These are phyloP conservation scores for Vidua chalybeata DNA, from an alignment of 2,113 vertebrate species.

Conservation along the genomic window DNA sequence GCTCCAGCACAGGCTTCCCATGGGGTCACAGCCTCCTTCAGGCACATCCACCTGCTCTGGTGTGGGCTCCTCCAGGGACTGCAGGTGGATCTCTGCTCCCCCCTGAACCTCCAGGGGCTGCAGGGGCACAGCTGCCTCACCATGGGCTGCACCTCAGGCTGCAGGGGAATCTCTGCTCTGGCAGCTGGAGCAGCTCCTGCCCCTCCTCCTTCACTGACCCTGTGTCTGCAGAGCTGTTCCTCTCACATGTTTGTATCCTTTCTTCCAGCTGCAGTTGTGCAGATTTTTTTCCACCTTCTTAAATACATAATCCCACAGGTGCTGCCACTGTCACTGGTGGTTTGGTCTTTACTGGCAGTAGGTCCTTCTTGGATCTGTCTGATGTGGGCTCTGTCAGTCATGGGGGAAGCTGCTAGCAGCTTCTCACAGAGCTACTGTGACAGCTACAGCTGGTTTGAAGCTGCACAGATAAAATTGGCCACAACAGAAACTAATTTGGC, in stretches of 20 bases:
- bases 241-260: background rate
- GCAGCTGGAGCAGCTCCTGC: rapidly evolving
- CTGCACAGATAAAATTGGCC: background rate
- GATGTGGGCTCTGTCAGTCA: background rate
- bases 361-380: background rate
- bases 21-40: background rate
- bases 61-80: background rate
- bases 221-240: background rate
- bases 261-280: background rate
- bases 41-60: rapidly evolving
- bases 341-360: background rate
- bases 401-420: background rate
- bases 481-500: background rate
- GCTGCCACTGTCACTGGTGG: background rate
- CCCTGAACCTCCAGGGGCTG: background rate
- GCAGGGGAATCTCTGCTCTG: background rate
- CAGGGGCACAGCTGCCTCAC: background rate
- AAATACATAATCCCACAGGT: background rate
- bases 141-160: too few species aligned
- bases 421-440: background rate
- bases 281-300: background rate
- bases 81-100: background rate
- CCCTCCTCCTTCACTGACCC: background rate
- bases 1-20: rapidly evolving
- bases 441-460: background rate